Base-by-base conservation (phyloP, 2,888 invertebrate genomes). In the Sicus ferrugineus region DNA sequence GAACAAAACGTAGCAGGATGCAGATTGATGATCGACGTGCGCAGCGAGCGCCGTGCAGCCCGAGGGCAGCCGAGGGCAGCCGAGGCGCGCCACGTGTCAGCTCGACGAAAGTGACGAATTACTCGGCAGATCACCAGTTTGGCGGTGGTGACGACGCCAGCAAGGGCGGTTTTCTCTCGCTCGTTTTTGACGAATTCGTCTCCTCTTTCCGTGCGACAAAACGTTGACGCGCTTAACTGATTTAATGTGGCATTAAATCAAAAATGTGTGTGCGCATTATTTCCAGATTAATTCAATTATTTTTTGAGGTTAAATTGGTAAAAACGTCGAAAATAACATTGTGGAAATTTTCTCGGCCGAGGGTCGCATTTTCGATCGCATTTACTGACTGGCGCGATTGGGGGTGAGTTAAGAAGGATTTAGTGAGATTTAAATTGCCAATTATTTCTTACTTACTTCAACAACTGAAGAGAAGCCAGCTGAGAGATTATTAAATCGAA, bases 191-290 rank as follows among this genome's bases (percentile, higher is more conserved):
- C n/a, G n/a, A n/a, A n/a, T n/a, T 34, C 14, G 7, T 2, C 14
- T 34, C 14, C n/a, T 42, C 5, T 42, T 42, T 42, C n/a, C n/a
- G 9, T 42, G n/a, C 2, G 16, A n/a, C n/a, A 42, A 42, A 42
- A 42, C 42, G n/a, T 42, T 38, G 14, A 42, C 42, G 42, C 42
- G 42, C 42, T 42, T 42, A 42, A 16, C 16, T 42, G 42, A 42
- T 42, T 42, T 42, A 42, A n/a, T 42, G 42, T 42, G 42, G 42
- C 42, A 42, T 42, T 42, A 42, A 42, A 42, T 42, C 42, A 42
- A n/a, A n/a, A n/a, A n/a, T n/a, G n/a, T n/a, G n/a, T n/a, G n/a
- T n/a, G n/a, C n/a, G n/a, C n/a, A 42, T 42, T 42, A n/a, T 9
- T 42, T n/a, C 11, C 42, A 1, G 16, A 42, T 42, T 42, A 16